phyloP scores from a whole-genome alignment of 1,140 invertebrate genomes.

The Scaptomyza montana region DNA sequence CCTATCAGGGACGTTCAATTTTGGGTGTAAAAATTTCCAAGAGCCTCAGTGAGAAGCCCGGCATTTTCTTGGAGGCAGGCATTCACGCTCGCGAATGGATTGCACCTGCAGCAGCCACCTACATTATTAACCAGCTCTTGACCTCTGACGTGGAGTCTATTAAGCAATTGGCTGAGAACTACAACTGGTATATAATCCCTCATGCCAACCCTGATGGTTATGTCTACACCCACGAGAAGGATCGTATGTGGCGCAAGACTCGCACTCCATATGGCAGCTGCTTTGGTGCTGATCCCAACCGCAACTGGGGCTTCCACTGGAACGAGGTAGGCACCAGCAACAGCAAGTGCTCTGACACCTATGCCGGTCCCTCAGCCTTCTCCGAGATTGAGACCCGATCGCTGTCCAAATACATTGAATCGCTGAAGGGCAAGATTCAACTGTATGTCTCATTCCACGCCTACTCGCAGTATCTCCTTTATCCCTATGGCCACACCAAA shows the following conservation, averaged over 20 bases:
- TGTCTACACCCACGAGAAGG: conserved; percentile 85
- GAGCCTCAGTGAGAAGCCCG: conserved; percentile 67
- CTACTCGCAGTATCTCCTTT: conserved; percentile 84
- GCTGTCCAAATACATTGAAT: conserved; percentile 83
- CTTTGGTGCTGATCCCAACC: conserved; percentile 87
- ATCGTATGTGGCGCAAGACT: conserved; percentile 89
- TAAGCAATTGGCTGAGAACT: conserved; percentile 85
- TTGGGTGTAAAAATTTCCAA: conserved; percentile 84
- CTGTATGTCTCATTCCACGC: conserved; percentile 85
- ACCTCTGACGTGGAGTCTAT: conserved; percentile 83
- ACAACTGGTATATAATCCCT: conserved; percentile 90
- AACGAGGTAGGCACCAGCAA: conserved; percentile 85
- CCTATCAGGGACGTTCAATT: conserved; percentile 85
- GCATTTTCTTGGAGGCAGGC: conserved; percentile 85
- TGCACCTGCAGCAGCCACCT: conserved; percentile 86
- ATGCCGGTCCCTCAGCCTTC: conserved; percentile 85
- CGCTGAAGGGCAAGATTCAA: conserved; percentile 77
- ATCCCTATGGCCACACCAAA: conserved; percentile 83
- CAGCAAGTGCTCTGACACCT: conserved; percentile 86
- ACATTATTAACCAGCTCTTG: conserved; percentile 86
- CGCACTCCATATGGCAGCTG: conserved; percentile 84
- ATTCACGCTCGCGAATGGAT: conserved; percentile 90
- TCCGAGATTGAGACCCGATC: conserved; percentile 87
- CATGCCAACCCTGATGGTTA: conserved; percentile 90
- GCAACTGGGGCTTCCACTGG: conserved; percentile 90